Base-by-base conservation (phyloP, 2,888 invertebrate species). In the Nipponacmea schrenckii region DNA sequence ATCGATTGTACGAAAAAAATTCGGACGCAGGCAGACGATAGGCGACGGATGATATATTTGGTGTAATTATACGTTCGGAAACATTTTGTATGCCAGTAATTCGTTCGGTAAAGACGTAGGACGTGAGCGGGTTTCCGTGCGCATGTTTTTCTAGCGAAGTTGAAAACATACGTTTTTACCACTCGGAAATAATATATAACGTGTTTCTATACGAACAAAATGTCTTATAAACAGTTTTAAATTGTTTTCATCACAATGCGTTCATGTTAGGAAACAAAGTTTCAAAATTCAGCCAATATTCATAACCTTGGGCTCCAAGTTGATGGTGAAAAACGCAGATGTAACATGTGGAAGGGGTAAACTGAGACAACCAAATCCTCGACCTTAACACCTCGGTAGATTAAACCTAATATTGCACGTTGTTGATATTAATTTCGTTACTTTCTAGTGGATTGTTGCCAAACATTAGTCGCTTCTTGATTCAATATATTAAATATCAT, bases 271-370 rank as follows among this genome's bases (percentile, higher is more conserved):
- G 56, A 56, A 56, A 56, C 56, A 56, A 12, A 56, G 56, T 56
- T 56, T 56, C 56, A 24, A 56, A 39, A 56, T 56, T 24, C 20
- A 56, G 24, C 10, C 56, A 56, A 56, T 56, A 56, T 56, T 56
- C 10, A 56, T 56, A 20, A 24, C 24, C 24, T 56, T 24, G 56
- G 24, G 12, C 4, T 24, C 8, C 2, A 24, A 24, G 14, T 10
- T 56, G 56, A 10, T 20, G 14, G 56, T 10, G 24, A 14, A 56
- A 56, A 56, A 24, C 56, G 56, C 56, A 56, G 56, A 56, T 56
- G 56, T 56, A 56, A 56, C 56, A 56, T 56, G 56, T 56, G 20
- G 56, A 24, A 20, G 8, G 56, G 56, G 56, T 24, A 56, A 56
- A 56, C 10, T 8, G 56, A 56, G 56, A 56, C 20, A 20, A 20